These are phyloP conservation scores for Sialia sialis DNA, from an alignment of 2,113 vertebrate genomes.

Conservation along the genomic window DNA sequence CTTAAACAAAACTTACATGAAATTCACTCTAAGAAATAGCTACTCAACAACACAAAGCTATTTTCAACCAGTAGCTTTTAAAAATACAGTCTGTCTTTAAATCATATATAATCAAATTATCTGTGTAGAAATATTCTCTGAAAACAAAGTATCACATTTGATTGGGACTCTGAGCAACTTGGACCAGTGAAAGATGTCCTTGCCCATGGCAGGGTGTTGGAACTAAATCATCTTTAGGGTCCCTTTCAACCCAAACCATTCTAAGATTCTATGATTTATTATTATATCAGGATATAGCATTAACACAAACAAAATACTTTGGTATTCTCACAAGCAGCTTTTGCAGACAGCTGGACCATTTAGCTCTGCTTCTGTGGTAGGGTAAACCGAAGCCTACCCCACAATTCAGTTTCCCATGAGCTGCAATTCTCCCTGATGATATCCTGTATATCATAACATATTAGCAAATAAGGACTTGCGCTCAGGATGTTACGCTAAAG, in stretches of 20 bases:
- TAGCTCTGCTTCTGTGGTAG: not conserved
- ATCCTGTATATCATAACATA: not conserved
- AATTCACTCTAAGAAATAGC: not conserved
- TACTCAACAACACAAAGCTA: not conserved
- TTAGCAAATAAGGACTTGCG: not conserved
- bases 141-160: not conserved
- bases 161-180: not conserved
- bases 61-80: not conserved
- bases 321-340: not conserved
- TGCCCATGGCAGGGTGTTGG: not conserved
- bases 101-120: not conserved
- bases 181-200: not conserved
- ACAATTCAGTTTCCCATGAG: not conserved
- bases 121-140: not conserved
- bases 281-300: not conserved
- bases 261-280: not conserved
- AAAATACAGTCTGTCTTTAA: not conserved
- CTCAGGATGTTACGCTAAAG: not conserved
- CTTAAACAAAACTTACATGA: not conserved
- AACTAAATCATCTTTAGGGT: not conserved
- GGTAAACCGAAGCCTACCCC: not conserved
- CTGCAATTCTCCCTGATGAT: not conserved
- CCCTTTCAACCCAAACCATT: not conserved
- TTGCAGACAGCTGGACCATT: not conserved
- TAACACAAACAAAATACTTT: not conserved